phyloP scores from a whole-genome alignment of 2,888 invertebrate species.

The Leucophenga montana region DNA sequence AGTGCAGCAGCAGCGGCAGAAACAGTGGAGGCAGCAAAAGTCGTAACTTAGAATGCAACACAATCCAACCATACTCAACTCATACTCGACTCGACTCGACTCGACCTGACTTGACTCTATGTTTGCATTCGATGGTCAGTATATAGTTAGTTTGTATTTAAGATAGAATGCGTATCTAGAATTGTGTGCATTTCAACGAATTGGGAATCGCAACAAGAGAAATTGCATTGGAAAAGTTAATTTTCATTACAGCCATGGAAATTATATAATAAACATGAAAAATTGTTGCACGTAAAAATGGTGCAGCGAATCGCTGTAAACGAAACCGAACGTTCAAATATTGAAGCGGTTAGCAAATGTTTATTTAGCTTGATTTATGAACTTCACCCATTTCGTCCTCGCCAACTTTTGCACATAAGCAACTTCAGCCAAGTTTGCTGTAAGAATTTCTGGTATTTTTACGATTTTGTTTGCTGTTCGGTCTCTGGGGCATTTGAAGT shows the following conservation, averaged over 20 bases:
- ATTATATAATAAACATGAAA: slow-evolving; percentile 29
- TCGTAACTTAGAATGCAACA: slow-evolving; percentile 20
- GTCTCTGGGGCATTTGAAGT: too few relatives aligned
- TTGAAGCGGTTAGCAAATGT: slow-evolving; percentile 52
- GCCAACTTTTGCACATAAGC: neutral
- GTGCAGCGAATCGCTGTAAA: neutral
- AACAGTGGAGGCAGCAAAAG: too few relatives aligned
- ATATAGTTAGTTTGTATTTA: neutral
- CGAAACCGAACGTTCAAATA: slow-evolving; percentile 45
- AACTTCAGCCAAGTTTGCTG: too few relatives aligned
- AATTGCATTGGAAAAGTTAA: slow-evolving; percentile 56
- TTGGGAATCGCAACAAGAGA: neutral
- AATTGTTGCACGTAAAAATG: slow-evolving; percentile 19
- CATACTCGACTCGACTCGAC: too few relatives aligned
- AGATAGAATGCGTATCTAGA: neutral
- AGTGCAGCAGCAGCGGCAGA: neutral
- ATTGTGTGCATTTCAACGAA: neutral
- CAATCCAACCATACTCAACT: too few relatives aligned
- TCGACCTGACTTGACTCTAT: neutral
- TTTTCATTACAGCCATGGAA: slow-evolving; percentile 53
- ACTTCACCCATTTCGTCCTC: slow-evolving; percentile 21
- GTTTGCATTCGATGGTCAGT: neutral
- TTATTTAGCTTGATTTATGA: slow-evolving; percentile 48
- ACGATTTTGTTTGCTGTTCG: neutral
- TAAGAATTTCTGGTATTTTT: slow-evolving; percentile 12